Conservation (phyloP, 2,888 invertebrate species). For the Brachyptera risi region DNA sequence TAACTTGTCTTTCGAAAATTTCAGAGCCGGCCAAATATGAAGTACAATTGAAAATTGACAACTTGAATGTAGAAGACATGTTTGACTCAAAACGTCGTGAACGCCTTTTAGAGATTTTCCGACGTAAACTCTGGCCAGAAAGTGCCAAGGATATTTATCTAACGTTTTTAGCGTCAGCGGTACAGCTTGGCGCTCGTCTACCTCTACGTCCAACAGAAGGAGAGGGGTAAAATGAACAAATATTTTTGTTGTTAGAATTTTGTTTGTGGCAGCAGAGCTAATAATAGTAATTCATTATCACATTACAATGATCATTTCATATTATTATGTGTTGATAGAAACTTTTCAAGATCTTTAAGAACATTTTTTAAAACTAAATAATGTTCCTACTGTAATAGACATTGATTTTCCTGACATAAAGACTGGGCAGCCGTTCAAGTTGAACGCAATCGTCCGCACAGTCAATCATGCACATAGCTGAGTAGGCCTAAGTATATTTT, state of each 20-base stretch:
- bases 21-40: conserved; percentile 65
- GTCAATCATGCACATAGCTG: too few relatives aligned
- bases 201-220: conserved; percentile 79
- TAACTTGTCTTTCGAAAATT: background rate
- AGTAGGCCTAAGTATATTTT: too few relatives aligned
- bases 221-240: conserved; percentile 62
- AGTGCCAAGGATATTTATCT: conserved; percentile 71
- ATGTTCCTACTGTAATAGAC: too few relatives aligned
- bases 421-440: too few relatives aligned
- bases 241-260: background rate
- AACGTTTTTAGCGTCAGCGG: conserved; percentile 79
- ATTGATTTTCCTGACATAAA: too few relatives aligned
- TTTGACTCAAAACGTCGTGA: conserved; percentile 70
- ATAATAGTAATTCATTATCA: too few relatives aligned
- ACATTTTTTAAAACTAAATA: too few relatives aligned
- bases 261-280: too few relatives aligned
- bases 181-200: conserved; percentile 76
- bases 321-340: too few relatives aligned
- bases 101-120: conserved; percentile 70
- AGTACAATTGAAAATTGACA: conserved; percentile 83
- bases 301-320: too few relatives aligned
- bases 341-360: too few relatives aligned
- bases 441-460: too few relatives aligned
- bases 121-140: conserved; percentile 70
- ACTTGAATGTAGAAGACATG: conserved; percentile 83